phyloP scores from a whole-genome alignment of 2,888 invertebrate species.

The Polia nebulosa region DNA sequence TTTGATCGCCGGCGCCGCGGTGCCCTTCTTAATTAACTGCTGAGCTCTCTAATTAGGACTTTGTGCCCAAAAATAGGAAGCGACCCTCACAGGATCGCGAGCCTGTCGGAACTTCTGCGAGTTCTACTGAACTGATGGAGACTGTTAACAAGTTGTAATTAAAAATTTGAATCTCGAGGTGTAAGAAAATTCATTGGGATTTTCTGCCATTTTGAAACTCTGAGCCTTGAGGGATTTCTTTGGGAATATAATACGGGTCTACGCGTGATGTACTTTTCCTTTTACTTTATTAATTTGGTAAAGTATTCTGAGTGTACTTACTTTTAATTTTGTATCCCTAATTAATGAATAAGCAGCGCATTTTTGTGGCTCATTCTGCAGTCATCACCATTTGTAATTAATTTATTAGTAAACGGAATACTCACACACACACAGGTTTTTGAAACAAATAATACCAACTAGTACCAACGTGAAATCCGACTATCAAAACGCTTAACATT shows the following conservation, averaged over 20 bases:
- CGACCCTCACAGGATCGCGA: slow-evolving; percentile 44
- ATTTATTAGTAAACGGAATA: too few species aligned
- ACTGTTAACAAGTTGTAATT: slow-evolving; percentile 61
- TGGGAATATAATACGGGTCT: slow-evolving; percentile 38
- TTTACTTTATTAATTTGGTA: slow-evolving; percentile 43
- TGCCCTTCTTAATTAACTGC: slow-evolving; percentile 65
- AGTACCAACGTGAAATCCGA: not conserved
- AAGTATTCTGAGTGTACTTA: slow-evolving; percentile 24
- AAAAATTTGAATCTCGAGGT: slow-evolving; percentile 56
- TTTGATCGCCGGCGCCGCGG: slow-evolving; percentile 57
- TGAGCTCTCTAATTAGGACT: slow-evolving; percentile 65
- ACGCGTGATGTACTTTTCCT: slow-evolving; percentile 42
- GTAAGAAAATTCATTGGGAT: slow-evolving; percentile 52
- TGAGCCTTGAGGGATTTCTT: slow-evolving; percentile 53
- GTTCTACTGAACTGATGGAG: slow-evolving; percentile 48
- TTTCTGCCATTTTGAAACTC: slow-evolving; percentile 39
- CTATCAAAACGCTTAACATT: slow-evolving; percentile 11
- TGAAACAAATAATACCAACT: too few species aligned
- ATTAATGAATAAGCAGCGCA: slow-evolving; percentile 31
- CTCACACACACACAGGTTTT: too few species aligned
- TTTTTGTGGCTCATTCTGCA: slow-evolving; percentile 21
- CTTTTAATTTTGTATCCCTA: slow-evolving; percentile 41
- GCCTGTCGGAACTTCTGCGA: slow-evolving; percentile 49
- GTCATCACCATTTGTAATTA: slow-evolving; percentile 10
- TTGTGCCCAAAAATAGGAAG: slow-evolving; percentile 60